A percentile compares a stretch with the other conserved stretches of the same genome.
phyloP scores from a whole-genome alignment of 30 jellyfish, hydroid and myxozoan species.

The Cassiopea andromeda region DNA sequence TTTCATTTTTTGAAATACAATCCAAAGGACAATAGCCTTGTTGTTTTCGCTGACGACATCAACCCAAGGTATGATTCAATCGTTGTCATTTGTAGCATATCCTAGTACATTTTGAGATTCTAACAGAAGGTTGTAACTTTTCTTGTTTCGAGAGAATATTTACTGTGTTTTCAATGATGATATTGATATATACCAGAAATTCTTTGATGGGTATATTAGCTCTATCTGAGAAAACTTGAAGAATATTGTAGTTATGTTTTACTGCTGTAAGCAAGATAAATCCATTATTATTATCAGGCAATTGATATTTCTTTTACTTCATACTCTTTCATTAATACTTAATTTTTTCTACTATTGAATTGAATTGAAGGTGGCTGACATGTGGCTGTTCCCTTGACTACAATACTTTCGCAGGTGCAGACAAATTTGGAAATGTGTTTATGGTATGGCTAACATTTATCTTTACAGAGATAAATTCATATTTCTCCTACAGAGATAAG shows the following conservation, averaged over 20 bases:
- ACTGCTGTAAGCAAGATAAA: not conserved
- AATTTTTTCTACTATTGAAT: not conserved
- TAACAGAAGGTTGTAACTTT: not conserved
- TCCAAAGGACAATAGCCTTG: constrained; percentile 90
- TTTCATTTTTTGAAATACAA: constrained; percentile 93
- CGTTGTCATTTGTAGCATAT: too few relatives aligned
- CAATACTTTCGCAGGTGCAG: constrained; percentile 97
- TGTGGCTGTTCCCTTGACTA: constrained; percentile 96
- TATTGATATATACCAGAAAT: not conserved
- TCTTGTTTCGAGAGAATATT: too few relatives aligned
- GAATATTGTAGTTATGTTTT: not conserved
- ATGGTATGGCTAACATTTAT: too few relatives aligned
- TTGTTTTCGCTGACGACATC: constrained; percentile 96
- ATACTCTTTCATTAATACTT: not conserved
- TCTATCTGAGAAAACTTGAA: constrained; percentile 59
- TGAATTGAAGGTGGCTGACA: constrained; percentile 85
- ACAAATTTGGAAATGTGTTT: constrained; percentile 95
- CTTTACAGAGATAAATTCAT: too few relatives aligned
- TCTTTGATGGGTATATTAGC: constrained; percentile 56
- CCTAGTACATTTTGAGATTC: too few relatives aligned
- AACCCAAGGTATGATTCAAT: constrained; percentile 65
- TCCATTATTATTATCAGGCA: too few relatives aligned
- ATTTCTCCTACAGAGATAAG: too few relatives aligned
- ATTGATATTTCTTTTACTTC: not conserved
- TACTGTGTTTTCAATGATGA: constrained; percentile 36